Conservation (phyloP, 2,113 vertebrate species). For the Toxotes jaculatrix region DNA sequence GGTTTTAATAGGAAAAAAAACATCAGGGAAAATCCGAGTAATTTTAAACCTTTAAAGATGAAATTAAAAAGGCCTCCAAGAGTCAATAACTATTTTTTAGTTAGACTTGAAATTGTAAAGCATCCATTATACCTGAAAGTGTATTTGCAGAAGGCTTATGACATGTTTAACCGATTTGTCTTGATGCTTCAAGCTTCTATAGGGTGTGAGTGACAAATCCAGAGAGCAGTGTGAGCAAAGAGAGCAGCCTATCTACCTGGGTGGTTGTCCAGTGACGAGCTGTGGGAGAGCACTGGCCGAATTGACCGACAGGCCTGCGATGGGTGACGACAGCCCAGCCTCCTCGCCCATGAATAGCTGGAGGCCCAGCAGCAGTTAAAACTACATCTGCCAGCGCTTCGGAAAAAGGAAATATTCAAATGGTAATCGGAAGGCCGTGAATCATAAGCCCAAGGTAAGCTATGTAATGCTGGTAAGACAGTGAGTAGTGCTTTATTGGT, state of each 20-base stretch:
- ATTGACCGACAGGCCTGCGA: constrained; percentile 76
- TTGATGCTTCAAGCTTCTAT: constrained; percentile 40
- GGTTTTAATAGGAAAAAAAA: constrained; percentile 1
- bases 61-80: not conserved
- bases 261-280: constrained; percentile 63
- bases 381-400: constrained; percentile 72
- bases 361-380: constrained; percentile 66
- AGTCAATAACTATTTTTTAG: not conserved
- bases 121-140: constrained; percentile 24
- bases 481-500: constrained; percentile 87
- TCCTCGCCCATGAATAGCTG: constrained; percentile 61
- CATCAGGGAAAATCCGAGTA: not conserved
- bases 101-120: not conserved
- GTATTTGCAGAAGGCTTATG: constrained; percentile 7
- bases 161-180: constrained; percentile 25
- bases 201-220: constrained; percentile 56
- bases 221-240: constrained; percentile 43
- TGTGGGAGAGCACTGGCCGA: constrained; percentile 26
- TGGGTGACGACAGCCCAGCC: constrained; percentile 66
- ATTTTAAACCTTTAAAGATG: not conserved
- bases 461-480: constrained; percentile 88
- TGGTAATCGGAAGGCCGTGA: constrained; percentile 86
- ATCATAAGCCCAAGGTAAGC: constrained; percentile 88
- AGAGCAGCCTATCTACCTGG: constrained; percentile 56
- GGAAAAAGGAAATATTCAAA: constrained; percentile 84